A percentile compares a stretch with the other conserved stretches of the same genome.
These are phyloP conservation scores for Colistium nudipinnis DNA, from an alignment of 2,113 vertebrate genomes.

Conservation along the genomic window DNA sequence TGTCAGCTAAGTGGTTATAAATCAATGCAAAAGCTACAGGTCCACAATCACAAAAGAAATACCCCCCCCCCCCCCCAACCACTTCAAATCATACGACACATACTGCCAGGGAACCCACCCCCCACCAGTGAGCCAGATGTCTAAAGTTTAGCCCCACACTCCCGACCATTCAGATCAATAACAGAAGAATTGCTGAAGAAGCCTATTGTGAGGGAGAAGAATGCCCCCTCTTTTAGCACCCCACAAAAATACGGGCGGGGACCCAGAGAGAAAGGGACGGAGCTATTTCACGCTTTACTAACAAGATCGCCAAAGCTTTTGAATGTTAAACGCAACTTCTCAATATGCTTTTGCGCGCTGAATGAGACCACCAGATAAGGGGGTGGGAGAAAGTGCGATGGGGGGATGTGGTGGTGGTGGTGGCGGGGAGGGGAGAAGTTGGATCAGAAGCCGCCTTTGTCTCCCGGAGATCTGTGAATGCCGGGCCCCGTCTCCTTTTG, in stretches of 20 bases:
- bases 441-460: slow-evolving; percentile 81
- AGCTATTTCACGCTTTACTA: slow-evolving; percentile 82
- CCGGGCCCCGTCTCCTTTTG: slow-evolving; percentile 77
- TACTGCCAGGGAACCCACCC: slow-evolving; percentile 43
- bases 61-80: not conserved
- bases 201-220: slow-evolving; percentile 77
- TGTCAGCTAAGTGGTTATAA: slow-evolving; percentile 24
- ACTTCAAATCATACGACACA: slow-evolving; percentile 60
- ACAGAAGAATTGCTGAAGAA: slow-evolving; percentile 78
- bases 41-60: slow-evolving; percentile 37
- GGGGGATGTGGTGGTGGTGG: slow-evolving; percentile 30
- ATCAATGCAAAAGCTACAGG: slow-evolving; percentile 31
- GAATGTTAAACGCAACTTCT: slow-evolving; percentile 80
- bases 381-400: slow-evolving; percentile 42
- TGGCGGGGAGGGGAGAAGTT: slow-evolving; percentile 45
- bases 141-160: slow-evolving; percentile 74
- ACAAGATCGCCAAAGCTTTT: slow-evolving; percentile 79
- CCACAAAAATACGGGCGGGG: slow-evolving; percentile 13
- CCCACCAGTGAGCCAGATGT: slow-evolving; percentile 80
- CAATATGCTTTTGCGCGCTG: slow-evolving; percentile 74
- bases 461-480: slow-evolving; percentile 63
- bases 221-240: slow-evolving; percentile 69
- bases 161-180: slow-evolving; percentile 76
- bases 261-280: slow-evolving; percentile 57
- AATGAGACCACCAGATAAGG: slow-evolving; percentile 81